Conservation (phyloP, 2,888 invertebrate species). For the Terebella lapidaria region DNA sequence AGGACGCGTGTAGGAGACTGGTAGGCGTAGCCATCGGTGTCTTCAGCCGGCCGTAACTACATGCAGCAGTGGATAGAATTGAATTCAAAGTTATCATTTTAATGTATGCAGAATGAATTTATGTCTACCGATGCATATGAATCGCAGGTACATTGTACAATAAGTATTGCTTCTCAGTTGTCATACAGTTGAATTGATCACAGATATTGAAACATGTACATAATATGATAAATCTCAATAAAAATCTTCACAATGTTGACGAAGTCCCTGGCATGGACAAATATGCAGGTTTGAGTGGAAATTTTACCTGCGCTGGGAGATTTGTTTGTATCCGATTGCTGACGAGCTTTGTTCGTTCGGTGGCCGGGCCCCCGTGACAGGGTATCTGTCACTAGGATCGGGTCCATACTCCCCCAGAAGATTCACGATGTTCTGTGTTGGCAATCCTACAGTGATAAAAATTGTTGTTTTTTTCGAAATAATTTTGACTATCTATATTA, state of each 20-base stretch:
- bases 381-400: conserved; percentile 30
- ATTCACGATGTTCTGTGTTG: conserved; percentile 37
- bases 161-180: too few species aligned
- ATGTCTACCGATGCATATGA: too few species aligned
- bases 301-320: too few species aligned
- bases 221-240: background rate
- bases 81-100: background rate
- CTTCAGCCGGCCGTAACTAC: conserved; percentile 5
- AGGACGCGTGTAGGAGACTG: background rate
- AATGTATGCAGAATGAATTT: background rate
- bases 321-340: too few species aligned
- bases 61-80: background rate
- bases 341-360: too few species aligned
- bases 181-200: too few species aligned
- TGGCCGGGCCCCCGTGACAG: too few species aligned
- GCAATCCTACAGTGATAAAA: conserved; percentile 38
- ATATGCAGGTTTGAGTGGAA: too few species aligned
- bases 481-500: too few species aligned
- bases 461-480: too few species aligned
- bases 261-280: conserved; percentile 12
- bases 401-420: conserved; percentile 42
- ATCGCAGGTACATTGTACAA: too few species aligned
- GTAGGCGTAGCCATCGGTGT: conserved; percentile 11
- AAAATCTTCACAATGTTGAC: background rate
- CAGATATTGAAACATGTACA: too few species aligned